phyloP scores from a whole-genome alignment of 2,888 invertebrate species.

The Tenodera sinensis region DNA sequence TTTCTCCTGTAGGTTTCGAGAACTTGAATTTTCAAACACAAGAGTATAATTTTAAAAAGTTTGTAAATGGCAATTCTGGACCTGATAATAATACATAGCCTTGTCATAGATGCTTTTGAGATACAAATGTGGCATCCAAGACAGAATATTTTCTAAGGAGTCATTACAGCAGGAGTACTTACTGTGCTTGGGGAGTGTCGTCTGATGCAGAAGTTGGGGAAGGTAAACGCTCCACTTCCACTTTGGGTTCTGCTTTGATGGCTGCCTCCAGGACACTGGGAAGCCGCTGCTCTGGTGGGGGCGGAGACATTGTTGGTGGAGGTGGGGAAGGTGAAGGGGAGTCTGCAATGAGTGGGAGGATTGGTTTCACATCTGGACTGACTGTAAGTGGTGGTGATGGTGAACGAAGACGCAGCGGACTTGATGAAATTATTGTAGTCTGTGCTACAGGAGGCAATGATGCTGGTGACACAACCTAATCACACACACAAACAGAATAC shows the following conservation, averaged over 20 bases:
- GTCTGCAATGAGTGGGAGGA: background rate
- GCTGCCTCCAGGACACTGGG: conserved; percentile 80
- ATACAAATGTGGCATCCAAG: too few relatives aligned
- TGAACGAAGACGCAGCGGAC: background rate
- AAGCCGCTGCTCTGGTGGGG: conserved; percentile 45
- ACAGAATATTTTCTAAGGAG: too few relatives aligned
- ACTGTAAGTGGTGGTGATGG: background rate
- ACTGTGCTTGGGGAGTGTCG: conserved; percentile 47
- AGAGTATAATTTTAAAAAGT: too few relatives aligned
- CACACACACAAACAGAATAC: conserved; percentile 40
- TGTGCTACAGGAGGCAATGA: conserved; percentile 33
- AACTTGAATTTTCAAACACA: too few relatives aligned
- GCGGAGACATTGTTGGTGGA: conserved; percentile 28
- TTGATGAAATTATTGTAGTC: conserved; percentile 12
- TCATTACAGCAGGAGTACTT: background rate
- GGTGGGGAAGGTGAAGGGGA: conserved; percentile 22
- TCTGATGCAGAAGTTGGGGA: conserved; percentile 48
- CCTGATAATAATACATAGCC: too few relatives aligned
- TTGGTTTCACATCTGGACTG: background rate
- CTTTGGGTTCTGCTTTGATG: conserved; percentile 83
- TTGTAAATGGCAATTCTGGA: too few relatives aligned
- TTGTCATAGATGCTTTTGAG: too few relatives aligned
- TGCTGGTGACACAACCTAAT: conserved; percentile 21
- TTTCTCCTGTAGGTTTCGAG: too few relatives aligned
- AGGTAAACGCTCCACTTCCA: conserved; percentile 57